phyloP scores from a whole-genome alignment of 2,888 invertebrate genomes.

The Sisyra terminalis region DNA sequence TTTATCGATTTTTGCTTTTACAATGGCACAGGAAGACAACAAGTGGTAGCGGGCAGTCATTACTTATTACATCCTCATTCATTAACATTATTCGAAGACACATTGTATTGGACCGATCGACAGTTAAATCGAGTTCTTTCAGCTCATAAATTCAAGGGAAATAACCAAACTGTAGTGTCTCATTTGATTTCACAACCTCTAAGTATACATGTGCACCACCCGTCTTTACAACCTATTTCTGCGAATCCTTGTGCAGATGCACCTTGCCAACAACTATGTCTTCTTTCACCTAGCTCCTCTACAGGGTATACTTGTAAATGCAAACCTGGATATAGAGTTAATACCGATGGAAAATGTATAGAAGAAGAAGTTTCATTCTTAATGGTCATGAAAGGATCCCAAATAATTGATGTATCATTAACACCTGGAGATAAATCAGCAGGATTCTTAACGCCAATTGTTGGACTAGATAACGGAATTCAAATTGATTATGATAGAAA shows the following conservation, averaged over 20 bases:
- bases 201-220: slow-evolving; percentile 90
- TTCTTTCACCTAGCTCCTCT: slow-evolving; percentile 60
- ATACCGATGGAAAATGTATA: slow-evolving; percentile 50
- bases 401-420: slow-evolving; percentile 71
- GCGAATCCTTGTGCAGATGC: slow-evolving; percentile 59
- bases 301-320: slow-evolving; percentile 78
- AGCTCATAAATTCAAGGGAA: slow-evolving; percentile 82
- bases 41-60: slow-evolving; percentile 75
- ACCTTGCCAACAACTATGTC: slow-evolving; percentile 78
- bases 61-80: slow-evolving; percentile 93
- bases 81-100: slow-evolving; percentile 87
- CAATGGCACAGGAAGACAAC: slow-evolving; percentile 79
- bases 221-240: slow-evolving; percentile 73
- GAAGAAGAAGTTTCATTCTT: slow-evolving; percentile 81
- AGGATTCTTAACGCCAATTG: slow-evolving; percentile 70
- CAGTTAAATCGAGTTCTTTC: slow-evolving; percentile 80
- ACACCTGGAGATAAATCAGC: slow-evolving; percentile 59
- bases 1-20: slow-evolving; percentile 97
- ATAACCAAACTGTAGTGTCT: slow-evolving; percentile 84
- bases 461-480: slow-evolving; percentile 73
- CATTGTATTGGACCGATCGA: slow-evolving; percentile 91
- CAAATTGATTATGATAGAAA: slow-evolving; percentile 86
- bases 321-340: slow-evolving; percentile 63
- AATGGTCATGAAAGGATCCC: slow-evolving; percentile 77
- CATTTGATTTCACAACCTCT: slow-evolving; percentile 89